Evolutionary conservation across 1,140 invertebrate genomes (phyloP), one percentile per base, ranked within the genome.

Genomic region (Danaus melanippus): DNA sequence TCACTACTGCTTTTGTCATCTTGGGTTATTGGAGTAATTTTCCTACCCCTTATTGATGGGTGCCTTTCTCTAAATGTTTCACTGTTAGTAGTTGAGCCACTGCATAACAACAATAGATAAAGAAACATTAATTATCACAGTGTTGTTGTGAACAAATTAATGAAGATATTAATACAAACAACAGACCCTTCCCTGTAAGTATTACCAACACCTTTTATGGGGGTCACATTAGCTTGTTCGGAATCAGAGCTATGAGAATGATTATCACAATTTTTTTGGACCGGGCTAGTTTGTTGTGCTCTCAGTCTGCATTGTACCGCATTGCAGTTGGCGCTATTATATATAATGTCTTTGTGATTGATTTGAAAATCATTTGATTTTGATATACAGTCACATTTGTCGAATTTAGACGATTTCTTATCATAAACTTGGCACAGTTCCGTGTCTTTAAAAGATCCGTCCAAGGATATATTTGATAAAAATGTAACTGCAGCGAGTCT

Each of bases 391-490:
- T 78, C 71, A 50, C 58, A 75, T 68, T 75, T 84, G 44, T 79
- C 73, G 63, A 64, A 62, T 74, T 86, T 73, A 42, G 62, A 52
- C 12, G 67, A 9, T 12, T 60, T 58, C 62, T 74, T 86, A 62
- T 81, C 69, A 45, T 62, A 54, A 58, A 74, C 63, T 52, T 79
- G 69, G 51, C 69, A 64, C 47, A 83, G 53, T 67, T 83, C 72
- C 58, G 77, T 96, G 82, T 97, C 95, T 69, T 91, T 91, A 86
- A 96, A 93, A 69, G 92, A 95, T 50, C 96, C 96, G 90, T 97
- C 96, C 53, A 98, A 89, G 54, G 96, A 97, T 74, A 98, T 98
- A 88, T 97, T 97, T 32, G 95, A 95, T 64, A 98, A 89, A 89
- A 98, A 98, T 67, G 94, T 94, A 60, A 96, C 89, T 64, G 95